Base-by-base conservation (phyloP, 2,888 invertebrate species). In the Caenorhabditis doughertyi region DNA sequence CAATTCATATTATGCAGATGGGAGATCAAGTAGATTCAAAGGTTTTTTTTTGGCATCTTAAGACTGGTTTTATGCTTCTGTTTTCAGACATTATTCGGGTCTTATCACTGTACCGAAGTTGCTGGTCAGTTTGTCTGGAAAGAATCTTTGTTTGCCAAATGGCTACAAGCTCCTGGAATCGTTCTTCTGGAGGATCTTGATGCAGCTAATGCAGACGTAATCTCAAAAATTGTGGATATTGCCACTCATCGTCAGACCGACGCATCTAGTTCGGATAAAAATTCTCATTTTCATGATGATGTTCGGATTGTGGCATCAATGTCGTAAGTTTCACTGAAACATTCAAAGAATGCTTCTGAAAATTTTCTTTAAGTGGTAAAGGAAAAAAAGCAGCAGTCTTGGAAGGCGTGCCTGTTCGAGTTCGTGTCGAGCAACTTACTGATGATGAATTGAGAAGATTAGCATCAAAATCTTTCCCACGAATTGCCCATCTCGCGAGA, bases 71-170 rank as follows among this genome's bases (percentile, higher is more conserved):
- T n/a, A n/a, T n/a, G n/a, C n/a, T n/a, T n/a, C n/a, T n/a, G n/a
- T 55, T 84, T 89, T 67, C 88, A 94, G 93, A 92, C 96, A 94
- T 93, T 99, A 68, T 93, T 99, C 9, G 99, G 99, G 0, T 95
- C 95, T 0, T 97, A 97, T 92, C 94, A 96, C 86, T 98, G 98
- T 92, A 97, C 98, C 0, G 97, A 98, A 92, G 94, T 97, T 62
- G 98, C 98, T 0, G 99, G 99, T 16, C 97, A 99, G 93, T 99
- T 99, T 93, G 93, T 96, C 23, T 99, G 98, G 98, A 94, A 96
- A 88, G 95, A 97, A 13, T 89, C 89, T n/a, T 76, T 74, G 4
- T 90, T 90, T 65, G 71, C 88, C 2, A 80, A 89, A 85, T 87
- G 84, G 86, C 65, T 89, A 8, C 76, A 71, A 65, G 71, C 82